Conservation (phyloP, 2,113 vertebrate genomes). For the Coreoperca whiteheadi region DNA sequence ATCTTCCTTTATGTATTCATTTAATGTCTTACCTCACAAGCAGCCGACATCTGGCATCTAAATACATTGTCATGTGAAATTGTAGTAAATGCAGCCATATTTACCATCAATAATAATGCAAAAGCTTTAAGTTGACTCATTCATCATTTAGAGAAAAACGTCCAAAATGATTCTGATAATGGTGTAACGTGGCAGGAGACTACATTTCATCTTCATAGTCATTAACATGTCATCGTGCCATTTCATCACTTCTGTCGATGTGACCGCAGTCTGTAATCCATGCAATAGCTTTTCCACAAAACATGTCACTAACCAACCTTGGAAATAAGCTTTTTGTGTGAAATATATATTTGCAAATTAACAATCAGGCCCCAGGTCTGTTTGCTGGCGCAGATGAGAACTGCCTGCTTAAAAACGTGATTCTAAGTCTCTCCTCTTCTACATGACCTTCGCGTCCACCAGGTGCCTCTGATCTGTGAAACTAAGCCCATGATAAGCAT, state of each 20-base stretch:
- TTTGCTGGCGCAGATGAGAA: neutral
- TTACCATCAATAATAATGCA: neutral
- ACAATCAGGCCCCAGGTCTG: neutral
- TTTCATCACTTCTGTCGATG: neutral
- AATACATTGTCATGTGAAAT: neutral
- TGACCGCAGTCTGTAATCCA: neutral
- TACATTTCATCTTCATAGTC: neutral
- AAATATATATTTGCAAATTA: neutral
- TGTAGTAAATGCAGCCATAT: neutral
- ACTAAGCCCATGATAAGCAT: constrained; percentile 93
- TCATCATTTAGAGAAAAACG: neutral
- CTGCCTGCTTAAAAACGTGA: neutral
- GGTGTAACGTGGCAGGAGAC: neutral
- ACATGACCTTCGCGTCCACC: constrained; percentile 30
- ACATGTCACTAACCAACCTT: neutral
- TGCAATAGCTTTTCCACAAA: neutral
- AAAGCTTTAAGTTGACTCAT: neutral
- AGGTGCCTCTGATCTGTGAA: constrained; percentile 92
- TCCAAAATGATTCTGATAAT: neutral
- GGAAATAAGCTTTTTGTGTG: neutral
- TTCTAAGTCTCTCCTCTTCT: neutral
- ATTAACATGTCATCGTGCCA: neutral
- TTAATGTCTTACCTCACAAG: no score
- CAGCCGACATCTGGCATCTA: no score
- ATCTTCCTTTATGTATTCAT: no score